Evolutionary conservation across 2,888 invertebrate species (phyloP), one percentile per base, ranked within the genome.

Genomic region (Eupithecia dodoneata): DNA sequence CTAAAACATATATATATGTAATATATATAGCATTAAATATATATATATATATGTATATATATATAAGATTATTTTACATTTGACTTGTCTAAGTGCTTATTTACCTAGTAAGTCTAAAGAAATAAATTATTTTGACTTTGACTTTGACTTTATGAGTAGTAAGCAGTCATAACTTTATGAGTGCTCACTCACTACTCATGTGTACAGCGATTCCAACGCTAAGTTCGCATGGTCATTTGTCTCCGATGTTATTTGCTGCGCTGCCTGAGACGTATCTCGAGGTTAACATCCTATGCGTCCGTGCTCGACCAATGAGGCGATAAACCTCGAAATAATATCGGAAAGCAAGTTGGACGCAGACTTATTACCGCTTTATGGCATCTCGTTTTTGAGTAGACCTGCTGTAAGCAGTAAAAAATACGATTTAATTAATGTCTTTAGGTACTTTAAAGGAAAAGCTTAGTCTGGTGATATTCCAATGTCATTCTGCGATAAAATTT

Each of bases 251-350:
- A 83, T 47, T 70, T 15, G 84, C 85, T 85, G 83, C 80, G 81
- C 84, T 80, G 78, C 80, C 72, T 74, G 70, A 76, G 72, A 79
- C 75, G 81, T 79, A 76, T 82, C 74, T 74, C 79, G 89, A 93
- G 93, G 93, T 93, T 87, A 94, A 94, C 88, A 93, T 92, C 93
- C 93, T 93, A 86, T 86, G 83, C 85, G 87, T 86, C 87, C 86
- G 86, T 86, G 87, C 84, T 85, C 87, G 88, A 85, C 90, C 87
- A 87, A 87, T 85, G 84, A 84, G 84, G 88, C 90, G 89, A 91
- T 90, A 80, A 85, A 86, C 87, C 89, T 84, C 85, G 84, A 88
- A 88, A 90, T 89, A 88, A 87, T 85, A 86, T 87, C 85, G 82
- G 86, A 90, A 90, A 90, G 85, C 90, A 85, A 85, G 90, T 90